Evolutionary conservation across 1,140 invertebrate species (phyloP).

Genomic region (Sipha flava): DNA sequence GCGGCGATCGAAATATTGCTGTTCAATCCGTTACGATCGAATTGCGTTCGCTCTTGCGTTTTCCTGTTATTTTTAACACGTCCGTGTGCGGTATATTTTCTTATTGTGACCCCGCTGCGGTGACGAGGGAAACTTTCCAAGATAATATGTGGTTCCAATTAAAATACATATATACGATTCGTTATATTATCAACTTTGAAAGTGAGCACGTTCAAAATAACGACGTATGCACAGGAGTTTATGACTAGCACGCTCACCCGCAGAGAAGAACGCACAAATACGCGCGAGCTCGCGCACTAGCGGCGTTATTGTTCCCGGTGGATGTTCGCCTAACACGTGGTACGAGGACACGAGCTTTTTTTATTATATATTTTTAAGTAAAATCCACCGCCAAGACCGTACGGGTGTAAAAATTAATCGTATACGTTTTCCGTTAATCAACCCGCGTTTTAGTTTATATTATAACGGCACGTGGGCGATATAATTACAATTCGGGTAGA

Average conservation of each 20-base stretch:
- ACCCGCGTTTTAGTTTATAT: neutral
- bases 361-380: too few relatives aligned
- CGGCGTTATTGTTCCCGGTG: neutral
- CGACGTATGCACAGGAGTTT: neutral
- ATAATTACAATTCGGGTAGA: neutral
- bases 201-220: neutral
- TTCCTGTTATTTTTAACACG: too few relatives aligned
- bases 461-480: neutral
- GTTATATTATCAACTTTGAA: neutral
- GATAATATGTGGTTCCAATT: neutral
- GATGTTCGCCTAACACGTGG: neutral
- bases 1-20: too few relatives aligned
- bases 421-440: neutral
- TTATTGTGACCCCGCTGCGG: too few relatives aligned
- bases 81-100: too few relatives aligned
- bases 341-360: neutral
- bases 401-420: neutral
- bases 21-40: too few relatives aligned
- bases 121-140: neutral
- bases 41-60: too few relatives aligned
- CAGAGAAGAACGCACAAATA: neutral
- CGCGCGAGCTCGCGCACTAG: too few relatives aligned
- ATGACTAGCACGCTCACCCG: neutral
- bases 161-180: neutral
- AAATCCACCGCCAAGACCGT: too few relatives aligned